Percentiles rank a stretch among this genome's conserved stretches.
Conservation (phyloP, 2,113 vertebrate species). For the Lathamus discolor region DNA sequence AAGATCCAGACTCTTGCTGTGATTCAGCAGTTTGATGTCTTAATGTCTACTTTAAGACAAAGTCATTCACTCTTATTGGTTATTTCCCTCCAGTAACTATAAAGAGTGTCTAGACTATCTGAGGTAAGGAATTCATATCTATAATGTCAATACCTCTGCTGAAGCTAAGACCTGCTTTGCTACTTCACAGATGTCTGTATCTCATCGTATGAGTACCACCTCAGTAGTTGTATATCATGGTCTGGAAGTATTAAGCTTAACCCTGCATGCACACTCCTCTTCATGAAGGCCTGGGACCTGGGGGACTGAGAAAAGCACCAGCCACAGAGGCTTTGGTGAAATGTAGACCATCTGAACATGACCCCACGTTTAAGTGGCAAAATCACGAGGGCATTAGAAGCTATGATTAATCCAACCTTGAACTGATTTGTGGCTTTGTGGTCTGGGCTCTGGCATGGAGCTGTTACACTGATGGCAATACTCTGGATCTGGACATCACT, state of each 20-base stretch:
- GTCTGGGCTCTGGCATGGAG: background rate
- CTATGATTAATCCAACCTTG: background rate
- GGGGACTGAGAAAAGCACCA: background rate
- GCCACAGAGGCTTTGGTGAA: background rate
- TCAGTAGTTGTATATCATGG: background rate
- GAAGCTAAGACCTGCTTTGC: background rate
- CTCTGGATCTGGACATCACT: background rate
- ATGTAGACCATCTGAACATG: background rate
- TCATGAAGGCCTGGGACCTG: rapidly evolving
- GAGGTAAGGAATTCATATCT: background rate
- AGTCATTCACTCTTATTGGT: background rate
- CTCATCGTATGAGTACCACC: background rate
- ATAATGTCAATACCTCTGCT: background rate
- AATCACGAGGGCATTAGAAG: background rate
- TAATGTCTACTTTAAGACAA: background rate
- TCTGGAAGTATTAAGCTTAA: background rate
- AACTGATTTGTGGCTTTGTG: background rate
- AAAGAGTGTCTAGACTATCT: background rate
- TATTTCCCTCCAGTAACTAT: background rate
- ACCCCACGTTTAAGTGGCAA: background rate
- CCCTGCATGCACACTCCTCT: rapidly evolving
- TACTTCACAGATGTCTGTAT: background rate
- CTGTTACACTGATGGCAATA: background rate
- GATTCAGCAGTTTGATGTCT: background rate
- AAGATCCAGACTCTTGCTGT: background rate